Base-by-base conservation (phyloP, 2,888 invertebrate species). In the Xylocampa areola region DNA sequence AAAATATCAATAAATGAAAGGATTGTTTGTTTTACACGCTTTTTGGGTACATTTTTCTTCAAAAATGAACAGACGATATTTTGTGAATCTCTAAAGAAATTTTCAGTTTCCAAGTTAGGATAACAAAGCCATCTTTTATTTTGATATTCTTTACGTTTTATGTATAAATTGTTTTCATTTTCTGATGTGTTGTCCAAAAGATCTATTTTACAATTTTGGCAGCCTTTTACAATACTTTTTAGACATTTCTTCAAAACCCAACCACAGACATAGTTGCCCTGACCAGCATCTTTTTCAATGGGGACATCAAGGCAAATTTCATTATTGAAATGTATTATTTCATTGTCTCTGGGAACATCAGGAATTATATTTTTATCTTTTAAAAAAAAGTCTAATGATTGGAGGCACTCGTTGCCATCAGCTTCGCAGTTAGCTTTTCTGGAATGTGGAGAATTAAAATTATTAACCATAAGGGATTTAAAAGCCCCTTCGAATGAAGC, bases 401-500 rank as follows among this genome's bases (percentile, higher is more conserved):
- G 25, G 0, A 51, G 27, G 35, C 41, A 51, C 23, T 51, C 25
- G 2, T 43, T 66, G 0, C 13, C 5, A 19, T 72, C 71, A 5
- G 62, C 44, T 29, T 73, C 70, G 27, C 73, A 73, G 11, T 71
- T 76, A 10, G 19, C 35, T 1, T n/a, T 10, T 19, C 2, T 6
- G 3, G 35, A 73, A 33, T 70, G 70, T 1, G 54, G 43, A 0
- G 67, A 47, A 36, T 14, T 62, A 30, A 35, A 59, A 63, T 75
- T 70, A 63, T 70, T 73, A 33, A 73, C 14, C 5, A 71, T 33
- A 8, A 71, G 13, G 3, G 71, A 1, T 59, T 74, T 69, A 25
- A 41, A 74, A 3, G 74, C 66, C 11, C 64, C 62, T 39, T 74
- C 73, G 62, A 77, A 77, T 1, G 23, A 44, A 7, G 65, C 13